Conservation (phyloP, 2,888 invertebrate species). For the Melanostoma scalare region DNA sequence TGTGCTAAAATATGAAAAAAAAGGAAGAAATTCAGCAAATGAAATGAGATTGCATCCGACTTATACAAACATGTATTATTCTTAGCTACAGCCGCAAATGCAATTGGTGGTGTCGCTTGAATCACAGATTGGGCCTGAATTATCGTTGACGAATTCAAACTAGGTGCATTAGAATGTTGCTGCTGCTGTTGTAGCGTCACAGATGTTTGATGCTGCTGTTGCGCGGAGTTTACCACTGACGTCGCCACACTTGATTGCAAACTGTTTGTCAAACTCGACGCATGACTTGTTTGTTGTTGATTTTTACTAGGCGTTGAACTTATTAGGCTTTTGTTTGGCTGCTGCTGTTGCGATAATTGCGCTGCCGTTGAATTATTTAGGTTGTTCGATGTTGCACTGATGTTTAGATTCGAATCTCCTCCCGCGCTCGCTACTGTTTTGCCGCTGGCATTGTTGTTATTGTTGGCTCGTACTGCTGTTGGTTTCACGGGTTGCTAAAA, state of each 20-base stretch:
- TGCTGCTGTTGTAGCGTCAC: slow-evolving; percentile 57
- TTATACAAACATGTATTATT: slow-evolving; percentile 82
- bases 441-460: slow-evolving; percentile 79
- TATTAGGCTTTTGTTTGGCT: slow-evolving; percentile 77
- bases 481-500: slow-evolving; percentile 91
- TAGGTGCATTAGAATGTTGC: slow-evolving; percentile 80
- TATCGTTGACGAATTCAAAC: slow-evolving; percentile 77
- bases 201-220: slow-evolving; percentile 73
- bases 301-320: slow-evolving; percentile 82
- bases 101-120: slow-evolving; percentile 82
- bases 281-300: slow-evolving; percentile 79
- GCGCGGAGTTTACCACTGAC: slow-evolving; percentile 70
- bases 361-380: slow-evolving; percentile 79
- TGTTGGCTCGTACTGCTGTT: slow-evolving; percentile 88
- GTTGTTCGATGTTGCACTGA: slow-evolving; percentile 73
- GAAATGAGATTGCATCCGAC: not conserved
- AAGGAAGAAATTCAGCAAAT: not conserved
- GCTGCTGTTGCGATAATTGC: slow-evolving; percentile 70
- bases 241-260: slow-evolving; percentile 68
- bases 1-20: slow-evolving; percentile 77
- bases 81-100: slow-evolving; percentile 87
- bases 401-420: slow-evolving; percentile 81
- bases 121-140: slow-evolving; percentile 82
- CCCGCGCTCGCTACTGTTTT: slow-evolving; percentile 82
- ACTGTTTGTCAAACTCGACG: slow-evolving; percentile 67